phyloP scores from a whole-genome alignment of 2,113 vertebrate genomes.

The Nothobranchius furzeri region DNA sequence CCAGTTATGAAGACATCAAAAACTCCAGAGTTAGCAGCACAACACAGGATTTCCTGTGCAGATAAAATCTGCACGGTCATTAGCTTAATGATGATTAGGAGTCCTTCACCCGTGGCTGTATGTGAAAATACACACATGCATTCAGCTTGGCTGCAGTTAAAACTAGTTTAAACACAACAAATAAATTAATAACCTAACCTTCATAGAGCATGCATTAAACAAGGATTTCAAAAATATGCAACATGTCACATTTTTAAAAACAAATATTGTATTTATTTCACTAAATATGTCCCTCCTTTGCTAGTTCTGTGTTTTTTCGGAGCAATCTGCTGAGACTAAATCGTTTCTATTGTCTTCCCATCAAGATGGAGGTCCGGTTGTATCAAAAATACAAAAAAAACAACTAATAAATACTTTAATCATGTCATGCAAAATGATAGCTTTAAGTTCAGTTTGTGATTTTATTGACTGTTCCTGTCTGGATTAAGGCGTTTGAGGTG shows the following conservation, averaged over 20 bases:
- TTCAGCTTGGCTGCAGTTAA: too few relatives aligned
- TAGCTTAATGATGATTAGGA: too few relatives aligned
- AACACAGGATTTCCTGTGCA: too few relatives aligned
- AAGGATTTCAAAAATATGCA: neutral
- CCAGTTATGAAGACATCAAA: too few relatives aligned
- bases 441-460: conserved; percentile 34
- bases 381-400: conserved; percentile 11
- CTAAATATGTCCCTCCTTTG: too few relatives aligned
- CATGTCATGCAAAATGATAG: conserved; percentile 41
- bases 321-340: conserved; percentile 40
- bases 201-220: too few relatives aligned
- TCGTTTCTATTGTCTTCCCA: conserved; percentile 7
- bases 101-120: too few relatives aligned
- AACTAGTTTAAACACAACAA: conserved; percentile 15
- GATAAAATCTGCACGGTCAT: too few relatives aligned
- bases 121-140: too few relatives aligned
- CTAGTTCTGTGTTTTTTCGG: neutral
- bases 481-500: conserved; percentile 71
- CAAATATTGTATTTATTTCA: too few relatives aligned
- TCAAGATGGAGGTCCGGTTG: conserved; percentile 36
- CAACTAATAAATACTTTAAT: conserved; percentile 7
- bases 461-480: conserved; percentile 19
- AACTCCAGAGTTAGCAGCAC: too few relatives aligned
- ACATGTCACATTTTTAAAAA: conserved; percentile 11
- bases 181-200: neutral